Conservation (phyloP, 2,113 vertebrate genomes). For the Cinclus cinclus region DNA sequence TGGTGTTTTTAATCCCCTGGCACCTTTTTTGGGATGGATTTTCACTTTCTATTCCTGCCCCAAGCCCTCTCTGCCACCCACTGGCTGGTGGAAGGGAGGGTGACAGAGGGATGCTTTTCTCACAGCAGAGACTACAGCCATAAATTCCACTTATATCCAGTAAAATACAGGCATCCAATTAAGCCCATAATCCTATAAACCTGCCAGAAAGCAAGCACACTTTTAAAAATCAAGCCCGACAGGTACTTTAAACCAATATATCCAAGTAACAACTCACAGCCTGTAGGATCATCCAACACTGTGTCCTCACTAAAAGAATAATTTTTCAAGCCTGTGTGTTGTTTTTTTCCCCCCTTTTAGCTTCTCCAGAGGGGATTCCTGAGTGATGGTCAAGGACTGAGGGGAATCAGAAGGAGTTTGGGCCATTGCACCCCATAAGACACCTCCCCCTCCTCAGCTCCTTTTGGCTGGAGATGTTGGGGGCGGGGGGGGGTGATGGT, state of each 20-base stretch:
- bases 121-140: conserved; percentile 37
- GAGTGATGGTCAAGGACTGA: background rate
- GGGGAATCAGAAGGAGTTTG: background rate
- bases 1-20: background rate
- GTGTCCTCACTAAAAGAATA: background rate
- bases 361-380: background rate
- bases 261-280: conserved; percentile 64
- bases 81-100: background rate
- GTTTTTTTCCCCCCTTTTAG: background rate
- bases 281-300: conserved; percentile 38
- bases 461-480: background rate
- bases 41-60: background rate
- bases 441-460: background rate
- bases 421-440: rapidly evolving
- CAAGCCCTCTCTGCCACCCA: background rate
- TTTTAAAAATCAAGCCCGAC: conserved; percentile 70
- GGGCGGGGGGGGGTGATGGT: rapidly evolving
- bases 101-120: conserved; percentile 9
- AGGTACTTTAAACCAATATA: conserved; percentile 76
- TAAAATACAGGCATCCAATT: conserved; percentile 78
- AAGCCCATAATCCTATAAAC: conserved; percentile 80
- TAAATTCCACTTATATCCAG: conserved; percentile 75
- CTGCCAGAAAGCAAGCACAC: conserved; percentile 74
- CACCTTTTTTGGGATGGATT: background rate
- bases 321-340: background rate